Evolutionary conservation across 2,797 vertebrate species (phyloP).

Genomic region (Pseudopleuronectes americanus): DNA sequence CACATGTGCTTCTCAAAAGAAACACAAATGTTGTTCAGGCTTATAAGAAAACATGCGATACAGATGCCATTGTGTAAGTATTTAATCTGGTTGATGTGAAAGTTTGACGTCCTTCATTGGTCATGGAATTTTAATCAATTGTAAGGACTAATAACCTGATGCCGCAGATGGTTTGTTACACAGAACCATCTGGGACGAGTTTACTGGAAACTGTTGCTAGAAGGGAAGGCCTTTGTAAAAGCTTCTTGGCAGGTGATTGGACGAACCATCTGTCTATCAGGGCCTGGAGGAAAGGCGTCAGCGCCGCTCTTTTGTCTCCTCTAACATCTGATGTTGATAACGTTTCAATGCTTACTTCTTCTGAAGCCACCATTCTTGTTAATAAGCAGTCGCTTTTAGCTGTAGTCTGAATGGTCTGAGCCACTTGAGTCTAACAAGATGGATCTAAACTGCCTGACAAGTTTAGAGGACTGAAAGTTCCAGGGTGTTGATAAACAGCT

Average conservation of each 20-base stretch:
- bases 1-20: background rate
- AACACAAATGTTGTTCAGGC: background rate
- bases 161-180: conserved; percentile 2
- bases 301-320: background rate
- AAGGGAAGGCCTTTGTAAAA: background rate
- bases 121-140: background rate
- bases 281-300: background rate
- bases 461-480: background rate
- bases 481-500: background rate
- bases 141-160: background rate
- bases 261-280: background rate
- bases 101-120: background rate
- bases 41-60: background rate
- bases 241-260: background rate
- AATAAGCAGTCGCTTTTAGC: background rate
- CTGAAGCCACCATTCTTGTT: background rate
- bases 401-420: background rate
- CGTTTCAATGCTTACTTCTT: background rate
- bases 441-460: background rate
- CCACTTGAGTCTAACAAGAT: background rate
- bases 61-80: background rate
- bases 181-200: background rate
- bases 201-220: background rate
- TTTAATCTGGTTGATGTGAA: background rate
- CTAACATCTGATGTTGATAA: background rate